These are phyloP conservation scores for Benitochromis conjunctus DNA, from an alignment of 2,113 vertebrate species.

Conservation along the genomic window DNA sequence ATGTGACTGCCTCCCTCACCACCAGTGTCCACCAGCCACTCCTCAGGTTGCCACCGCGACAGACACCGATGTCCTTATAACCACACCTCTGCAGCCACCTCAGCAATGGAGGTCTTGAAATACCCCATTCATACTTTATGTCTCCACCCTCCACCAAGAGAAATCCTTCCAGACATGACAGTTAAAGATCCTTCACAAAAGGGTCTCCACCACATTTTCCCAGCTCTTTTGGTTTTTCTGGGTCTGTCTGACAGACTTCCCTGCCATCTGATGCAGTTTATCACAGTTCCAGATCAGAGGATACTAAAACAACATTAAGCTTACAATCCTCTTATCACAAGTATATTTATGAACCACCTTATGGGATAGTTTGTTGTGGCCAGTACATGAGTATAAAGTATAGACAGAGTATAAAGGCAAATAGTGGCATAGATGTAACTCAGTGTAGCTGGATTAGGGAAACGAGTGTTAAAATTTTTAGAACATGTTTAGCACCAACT, in stretches of 20 bases:
- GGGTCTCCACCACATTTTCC: background rate
- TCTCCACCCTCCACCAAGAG: background rate
- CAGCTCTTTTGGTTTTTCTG: accelerated
- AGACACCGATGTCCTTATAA: background rate
- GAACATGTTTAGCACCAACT: background rate
- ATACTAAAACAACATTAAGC: background rate
- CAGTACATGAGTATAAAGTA: background rate
- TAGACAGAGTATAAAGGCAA: background rate
- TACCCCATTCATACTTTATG: background rate
- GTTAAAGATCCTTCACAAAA: background rate
- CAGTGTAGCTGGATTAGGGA: background rate
- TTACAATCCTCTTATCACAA: too few relatives aligned
- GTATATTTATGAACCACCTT: background rate
- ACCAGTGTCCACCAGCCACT: background rate
- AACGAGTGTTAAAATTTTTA: background rate
- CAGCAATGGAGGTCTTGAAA: background rate
- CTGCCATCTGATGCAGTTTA: background rate
- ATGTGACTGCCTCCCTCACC: background rate
- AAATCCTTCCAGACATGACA: background rate
- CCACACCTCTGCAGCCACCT: background rate
- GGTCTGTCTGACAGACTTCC: background rate
- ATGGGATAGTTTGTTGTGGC: background rate
- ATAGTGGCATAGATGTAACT: background rate
- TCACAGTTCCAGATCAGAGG: background rate
- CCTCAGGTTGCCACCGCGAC: background rate